A percentile compares a stretch with the other conserved stretches of the same genome.
These are phyloP conservation scores for rabbit (Oryctolagus cuniculus) DNA, from an alignment of 2,113 vertebrate genomes.

Conservation along the genomic window DNA sequence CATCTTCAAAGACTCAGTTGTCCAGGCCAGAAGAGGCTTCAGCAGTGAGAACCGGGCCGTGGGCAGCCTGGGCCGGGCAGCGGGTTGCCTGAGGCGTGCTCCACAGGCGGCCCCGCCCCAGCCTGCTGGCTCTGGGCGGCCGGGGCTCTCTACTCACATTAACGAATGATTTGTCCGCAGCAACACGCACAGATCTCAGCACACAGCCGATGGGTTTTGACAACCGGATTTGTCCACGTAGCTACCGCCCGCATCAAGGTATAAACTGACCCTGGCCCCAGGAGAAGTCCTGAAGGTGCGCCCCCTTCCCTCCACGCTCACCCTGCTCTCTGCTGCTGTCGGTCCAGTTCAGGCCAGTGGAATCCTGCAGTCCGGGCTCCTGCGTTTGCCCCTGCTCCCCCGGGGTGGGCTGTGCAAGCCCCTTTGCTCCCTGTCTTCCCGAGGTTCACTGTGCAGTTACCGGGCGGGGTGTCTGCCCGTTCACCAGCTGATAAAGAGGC, in stretches of 20 bases:
- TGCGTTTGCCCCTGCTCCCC: background rate
- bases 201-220: background rate
- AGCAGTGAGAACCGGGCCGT: background rate
- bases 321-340: too few relatives aligned
- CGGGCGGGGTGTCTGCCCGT: background rate
- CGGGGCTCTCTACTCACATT: background rate
- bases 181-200: background rate
- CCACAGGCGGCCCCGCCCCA: background rate
- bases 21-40: background rate
- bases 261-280: background rate
- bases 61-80: background rate
- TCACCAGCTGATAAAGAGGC: background rate
- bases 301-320: too few relatives aligned
- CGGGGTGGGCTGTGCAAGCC: fast-evolving
- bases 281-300: fast-evolving
- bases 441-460: fast-evolving
- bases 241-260: background rate
- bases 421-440: background rate
- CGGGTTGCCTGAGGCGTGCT: background rate
- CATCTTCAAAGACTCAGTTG: background rate
- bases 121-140: background rate
- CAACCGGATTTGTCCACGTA: background rate
- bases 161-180: background rate
- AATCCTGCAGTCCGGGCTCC: fast-evolving
- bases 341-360: background rate